Conservation (phyloP, 2,797 vertebrate species). For the Sebastes itinus region DNA sequence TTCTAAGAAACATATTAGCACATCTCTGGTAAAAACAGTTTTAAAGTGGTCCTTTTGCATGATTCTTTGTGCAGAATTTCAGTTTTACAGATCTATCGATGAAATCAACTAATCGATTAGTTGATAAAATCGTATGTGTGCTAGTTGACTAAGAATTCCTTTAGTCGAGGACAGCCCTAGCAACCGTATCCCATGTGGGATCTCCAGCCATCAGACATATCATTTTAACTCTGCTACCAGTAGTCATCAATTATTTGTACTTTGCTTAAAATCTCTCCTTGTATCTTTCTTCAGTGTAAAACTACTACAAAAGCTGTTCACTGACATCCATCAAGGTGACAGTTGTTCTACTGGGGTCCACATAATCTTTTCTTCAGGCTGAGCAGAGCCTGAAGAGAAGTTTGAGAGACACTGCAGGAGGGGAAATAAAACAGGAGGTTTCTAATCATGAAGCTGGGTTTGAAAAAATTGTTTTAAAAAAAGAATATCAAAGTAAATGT, state of each 20-base stretch:
- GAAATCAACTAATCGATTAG: neutral
- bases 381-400: constrained; percentile 1
- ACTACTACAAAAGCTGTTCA: neutral
- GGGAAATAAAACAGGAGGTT: neutral
- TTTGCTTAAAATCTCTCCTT: constrained; percentile 34
- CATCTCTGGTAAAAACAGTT: neutral
- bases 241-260: constrained; percentile 51
- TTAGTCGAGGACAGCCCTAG: neutral
- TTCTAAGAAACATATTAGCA: neutral
- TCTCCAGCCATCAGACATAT: neutral
- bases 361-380: neutral
- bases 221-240: constrained; percentile 18
- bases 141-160: neutral
- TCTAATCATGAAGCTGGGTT: neutral
- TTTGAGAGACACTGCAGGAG: neutral
- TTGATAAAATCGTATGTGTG: neutral
- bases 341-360: constrained; percentile 17
- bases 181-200: constrained; percentile 4
- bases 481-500: constrained; percentile 1
- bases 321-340: constrained; percentile 32
- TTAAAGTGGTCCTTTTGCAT: neutral
- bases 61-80: neutral
- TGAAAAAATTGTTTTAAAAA: neutral
- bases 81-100: too few species aligned
- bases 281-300: neutral